Base-by-base conservation (phyloP, 2,113 vertebrate species). In the Ancistrus triradiatus region DNA sequence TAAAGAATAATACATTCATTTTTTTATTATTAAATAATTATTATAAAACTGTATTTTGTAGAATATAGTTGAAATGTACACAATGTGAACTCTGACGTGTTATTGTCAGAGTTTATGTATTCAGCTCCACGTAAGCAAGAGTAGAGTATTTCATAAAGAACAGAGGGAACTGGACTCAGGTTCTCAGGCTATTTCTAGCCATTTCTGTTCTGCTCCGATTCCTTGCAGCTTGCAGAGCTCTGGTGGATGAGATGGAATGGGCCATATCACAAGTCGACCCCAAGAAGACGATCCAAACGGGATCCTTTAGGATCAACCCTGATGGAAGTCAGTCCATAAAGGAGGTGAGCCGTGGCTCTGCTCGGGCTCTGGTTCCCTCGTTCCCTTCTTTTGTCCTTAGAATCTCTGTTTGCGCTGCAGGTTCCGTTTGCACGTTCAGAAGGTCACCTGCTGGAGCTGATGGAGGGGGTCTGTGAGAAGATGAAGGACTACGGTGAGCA, bases 211-310 rank as follows among this genome's bases (percentile, higher is more conserved):
- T n/a, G n/a, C 35, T 38, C 35, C 13, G 38, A n/a, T 42, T 42
- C 8, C 14, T n/a, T n/a, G 3, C 72, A 98, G 95, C 91, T 1
- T 98, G 95, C 82, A 84, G 95, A 78, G 95, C 93, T 0, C 83
- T 98, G 75, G 94, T 98, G 65, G 95, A 98, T 21, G 95, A 98
- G 81, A 81, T 98, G 83, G 93, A 97, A 61, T 98, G 93, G 93
- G 91, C 92, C 67, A 94, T 98, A n/a, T 79, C 91, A 9, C 91
- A 90, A 63, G 83, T 95, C 2, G 95, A 98, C 50, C 93, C 93
- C 19, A 91, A 91, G 81, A 98, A 94, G 80, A 94, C 89, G 77
- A 94, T 95, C 82, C 92, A 97, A 81, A 92, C 93, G 13, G 94
- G 94, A 57, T 96, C 95, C 0, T 98, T 95, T 77, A 86, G 93